phyloP scores from a whole-genome alignment of 2,888 invertebrate genomes.

The Mesodorylaimus sp. region DNA sequence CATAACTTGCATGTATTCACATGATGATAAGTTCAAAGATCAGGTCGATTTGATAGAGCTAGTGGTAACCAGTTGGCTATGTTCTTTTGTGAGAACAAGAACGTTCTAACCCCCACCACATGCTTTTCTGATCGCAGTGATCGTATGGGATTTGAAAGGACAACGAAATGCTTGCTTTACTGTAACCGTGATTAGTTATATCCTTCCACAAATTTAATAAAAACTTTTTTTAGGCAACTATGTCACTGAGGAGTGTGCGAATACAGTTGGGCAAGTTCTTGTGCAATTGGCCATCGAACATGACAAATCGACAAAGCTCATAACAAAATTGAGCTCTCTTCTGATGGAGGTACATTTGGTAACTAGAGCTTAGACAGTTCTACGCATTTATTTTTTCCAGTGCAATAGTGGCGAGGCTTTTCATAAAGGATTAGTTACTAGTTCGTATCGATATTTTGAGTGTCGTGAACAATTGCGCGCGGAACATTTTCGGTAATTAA shows the following conservation, averaged over 20 bases:
- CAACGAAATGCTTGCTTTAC: no score
- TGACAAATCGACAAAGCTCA: slow-evolving; percentile 15
- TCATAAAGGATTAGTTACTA: slow-evolving; percentile 18
- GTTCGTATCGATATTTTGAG: slow-evolving; percentile 21
- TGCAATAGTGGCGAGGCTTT: slow-evolving; percentile 18
- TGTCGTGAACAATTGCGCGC: slow-evolving; percentile 21
- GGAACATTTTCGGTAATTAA: slow-evolving; percentile 13
- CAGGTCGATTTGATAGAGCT: no score
- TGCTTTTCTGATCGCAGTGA: no score
- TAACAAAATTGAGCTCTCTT: slow-evolving; percentile 19
- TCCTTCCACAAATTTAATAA: no score
- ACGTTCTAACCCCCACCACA: no score
- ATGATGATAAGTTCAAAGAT: no score
- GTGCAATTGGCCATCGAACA: slow-evolving; percentile 24
- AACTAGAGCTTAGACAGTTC: background rate
- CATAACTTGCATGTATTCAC: no score
- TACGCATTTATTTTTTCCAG: slow-evolving; percentile 1
- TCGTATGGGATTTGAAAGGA: no score
- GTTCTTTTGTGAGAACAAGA: no score
- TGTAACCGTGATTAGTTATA: no score
- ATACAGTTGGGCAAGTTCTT: slow-evolving; percentile 17
- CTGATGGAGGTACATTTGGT: slow-evolving; percentile 15
- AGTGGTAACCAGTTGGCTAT: no score
- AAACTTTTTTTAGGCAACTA: slow-evolving; percentile 18
- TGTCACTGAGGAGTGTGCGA: slow-evolving; percentile 17